These are phyloP conservation scores for Cricetomys ansorgei DNA, from an alignment of 2,113 vertebrate species.

Conservation along the genomic window DNA sequence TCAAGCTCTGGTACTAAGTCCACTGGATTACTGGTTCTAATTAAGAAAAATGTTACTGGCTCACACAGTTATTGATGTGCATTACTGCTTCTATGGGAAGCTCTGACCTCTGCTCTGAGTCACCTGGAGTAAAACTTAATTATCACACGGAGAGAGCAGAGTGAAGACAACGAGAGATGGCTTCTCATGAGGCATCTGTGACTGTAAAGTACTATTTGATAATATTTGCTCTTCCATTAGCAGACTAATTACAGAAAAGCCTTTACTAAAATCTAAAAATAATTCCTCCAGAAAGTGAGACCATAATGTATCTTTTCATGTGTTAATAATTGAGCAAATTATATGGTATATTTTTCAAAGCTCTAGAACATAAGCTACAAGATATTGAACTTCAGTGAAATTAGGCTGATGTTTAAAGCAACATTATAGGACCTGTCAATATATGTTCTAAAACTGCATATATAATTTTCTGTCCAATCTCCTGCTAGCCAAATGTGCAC, in stretches of 20 bases:
- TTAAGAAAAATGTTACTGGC: conserved; percentile 77
- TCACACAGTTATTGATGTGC: conserved; percentile 79
- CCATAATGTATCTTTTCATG: conserved; percentile 10
- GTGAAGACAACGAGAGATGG: conserved; percentile 55
- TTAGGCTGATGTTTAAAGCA: conserved; percentile 1
- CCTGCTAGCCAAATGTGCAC: neutral
- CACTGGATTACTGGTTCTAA: conserved; percentile 81
- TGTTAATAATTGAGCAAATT: conserved; percentile 52
- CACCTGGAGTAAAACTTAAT: conserved; percentile 81
- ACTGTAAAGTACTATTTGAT: conserved; percentile 49
- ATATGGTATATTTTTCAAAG: conserved; percentile 42
- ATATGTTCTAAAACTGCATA: conserved; percentile 6
- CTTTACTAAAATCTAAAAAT: conserved; percentile 64
- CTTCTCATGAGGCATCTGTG: conserved; percentile 51
- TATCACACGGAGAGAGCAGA: conserved; percentile 69
- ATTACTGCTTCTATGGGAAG: conserved; percentile 77
- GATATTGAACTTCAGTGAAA: conserved; percentile 34
- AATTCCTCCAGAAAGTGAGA: conserved; percentile 24
- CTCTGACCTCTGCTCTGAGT: conserved; percentile 70
- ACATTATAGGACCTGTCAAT: neutral
- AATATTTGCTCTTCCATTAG: conserved; percentile 68
- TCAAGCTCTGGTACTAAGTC: conserved; percentile 75
- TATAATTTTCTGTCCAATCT: neutral
- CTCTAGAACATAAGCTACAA: conserved; percentile 31
- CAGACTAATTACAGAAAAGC: conserved; percentile 45